Base-by-base conservation (phyloP, 2,113 vertebrate genomes). In the Notothenia coriiceps region DNA sequence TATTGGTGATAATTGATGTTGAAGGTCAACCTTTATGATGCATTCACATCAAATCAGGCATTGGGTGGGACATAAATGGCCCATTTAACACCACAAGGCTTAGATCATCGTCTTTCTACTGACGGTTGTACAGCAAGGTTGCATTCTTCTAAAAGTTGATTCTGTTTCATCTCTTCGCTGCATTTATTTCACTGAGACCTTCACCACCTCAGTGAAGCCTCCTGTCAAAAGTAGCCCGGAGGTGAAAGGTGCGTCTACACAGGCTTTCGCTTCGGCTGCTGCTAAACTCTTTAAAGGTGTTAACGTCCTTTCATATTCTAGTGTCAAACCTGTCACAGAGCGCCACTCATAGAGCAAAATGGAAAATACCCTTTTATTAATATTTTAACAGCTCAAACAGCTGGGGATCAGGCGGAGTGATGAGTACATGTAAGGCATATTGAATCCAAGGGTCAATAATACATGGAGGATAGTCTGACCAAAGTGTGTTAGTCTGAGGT, bases 241-340 rank as follows among this genome's bases (percentile, higher is more conserved):
- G 78, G 71, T 78, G 29, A 78, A 74, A 80, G 65, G 43, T 78
- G 51, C 11, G 59, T 77, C 60, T 57, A 50, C 18, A 18, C 47
- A 20, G 80, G 4, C 60, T 80, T 60, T 43, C 1, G 1, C 79
- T 64, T 35, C 11, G 25, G 57, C 70, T 62, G 63, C 69, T 55
- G 43, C 67, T 67, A 68, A 62, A 80, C 59, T 66, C 52, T 85
- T 79, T 56, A 72, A 79, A 70, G 44, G 25, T 44, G 10, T 72
- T 74, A 83, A 76, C 43, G 15, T 82, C 50, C 51, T 70, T 44
- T 73, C 69, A 20, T 75, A 74, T 62, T 82, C 51, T 12, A n/a
- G 61, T 84, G 74, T 86, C 74, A 74, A 40, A 76, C 46, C 33
- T 76, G 80, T 89, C 83, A 72, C 62, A 56, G 25, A 74, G 57